These are phyloP conservation scores for Aphaenogaster ashmeadi DNA, from an alignment of 1,140 invertebrate species.

Conservation along the genomic window DNA sequence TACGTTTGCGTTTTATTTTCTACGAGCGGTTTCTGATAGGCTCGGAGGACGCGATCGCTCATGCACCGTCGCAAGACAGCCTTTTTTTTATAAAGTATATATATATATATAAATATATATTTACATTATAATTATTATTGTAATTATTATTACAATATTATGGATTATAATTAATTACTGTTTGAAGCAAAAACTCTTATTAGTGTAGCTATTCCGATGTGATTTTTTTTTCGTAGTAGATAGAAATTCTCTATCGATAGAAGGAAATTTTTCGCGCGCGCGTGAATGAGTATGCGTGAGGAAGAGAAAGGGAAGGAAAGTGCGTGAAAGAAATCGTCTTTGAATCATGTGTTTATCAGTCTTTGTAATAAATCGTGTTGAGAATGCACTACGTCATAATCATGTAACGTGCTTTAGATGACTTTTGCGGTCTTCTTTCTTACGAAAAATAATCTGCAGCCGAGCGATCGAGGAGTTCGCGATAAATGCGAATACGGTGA, in stretches of 20 bases:
- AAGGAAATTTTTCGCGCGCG: conserved; percentile 21
- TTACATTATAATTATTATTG: conserved; percentile 38
- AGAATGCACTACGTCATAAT: conserved; percentile 64
- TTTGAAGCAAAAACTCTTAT: conserved; percentile 60
- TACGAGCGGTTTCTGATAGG: conserved; percentile 19
- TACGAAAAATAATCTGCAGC: conserved; percentile 2
- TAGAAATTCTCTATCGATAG: conserved; percentile 53
- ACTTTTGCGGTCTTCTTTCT: conserved; percentile 53
- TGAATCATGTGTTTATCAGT: conserved; percentile 64
- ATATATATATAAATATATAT: conserved; percentile 66
- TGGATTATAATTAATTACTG: conserved; percentile 70
- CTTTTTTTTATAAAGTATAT: conserved; percentile 70
- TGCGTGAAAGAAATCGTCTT: conserved; percentile 38
- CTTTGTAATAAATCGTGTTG: conserved; percentile 48
- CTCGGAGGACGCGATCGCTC: conserved; percentile 70
- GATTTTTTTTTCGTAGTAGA: conserved; percentile 74
- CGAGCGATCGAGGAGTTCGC: conserved; percentile 62
- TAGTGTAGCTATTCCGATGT: conserved; percentile 70
- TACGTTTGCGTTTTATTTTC: conserved; percentile 31
- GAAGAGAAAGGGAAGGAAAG: conserved; percentile 25
- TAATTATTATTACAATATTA: conserved; percentile 50
- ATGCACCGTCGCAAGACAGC: conserved; percentile 69
- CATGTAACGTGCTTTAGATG: conserved; percentile 69
- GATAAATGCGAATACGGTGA: conserved; percentile 40
- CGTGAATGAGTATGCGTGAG: conserved; percentile 37